Percentiles rank a stretch among this genome's conserved stretches.
Conservation (phyloP, 2,888 invertebrate species). For the Athripsodes cinereus region DNA sequence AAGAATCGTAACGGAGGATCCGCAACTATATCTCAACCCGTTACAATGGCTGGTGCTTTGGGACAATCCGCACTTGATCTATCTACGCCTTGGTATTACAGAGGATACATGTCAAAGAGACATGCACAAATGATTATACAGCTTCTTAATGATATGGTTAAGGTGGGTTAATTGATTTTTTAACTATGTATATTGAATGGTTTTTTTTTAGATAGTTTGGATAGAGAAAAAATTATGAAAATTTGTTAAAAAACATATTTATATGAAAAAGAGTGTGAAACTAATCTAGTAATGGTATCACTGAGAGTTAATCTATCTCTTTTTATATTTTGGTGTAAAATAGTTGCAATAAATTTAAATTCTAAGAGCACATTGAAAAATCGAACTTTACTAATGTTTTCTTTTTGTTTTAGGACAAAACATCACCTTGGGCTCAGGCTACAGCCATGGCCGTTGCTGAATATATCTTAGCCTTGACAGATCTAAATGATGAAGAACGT, state of each 20-base stretch:
- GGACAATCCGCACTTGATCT: constrained; percentile 30
- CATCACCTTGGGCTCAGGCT: constrained; percentile 78
- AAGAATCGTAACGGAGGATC: constrained; percentile 39
- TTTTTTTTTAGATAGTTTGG: too few species aligned
- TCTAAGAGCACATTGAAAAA: too few species aligned
- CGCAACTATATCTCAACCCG: constrained; percentile 28
- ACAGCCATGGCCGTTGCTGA: constrained; percentile 85
- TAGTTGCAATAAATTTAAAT: too few species aligned
- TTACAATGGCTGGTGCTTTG: constrained; percentile 50
- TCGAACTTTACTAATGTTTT: neutral
- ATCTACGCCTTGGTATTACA: constrained; percentile 72
- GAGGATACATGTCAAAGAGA: constrained; percentile 76
- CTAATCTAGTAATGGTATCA: too few species aligned
- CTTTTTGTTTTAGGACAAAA: constrained; percentile 60
- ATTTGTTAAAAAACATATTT: too few species aligned
- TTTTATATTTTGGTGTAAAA: too few species aligned
- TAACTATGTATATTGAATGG: neutral
- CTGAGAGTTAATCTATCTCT: too few species aligned
- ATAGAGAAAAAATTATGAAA: too few species aligned
- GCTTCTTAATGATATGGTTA: constrained; percentile 86
- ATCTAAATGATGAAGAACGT: constrained; percentile 69
- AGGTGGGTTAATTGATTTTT: constrained; percentile 50
- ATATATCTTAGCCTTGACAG: constrained; percentile 77
- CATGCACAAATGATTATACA: constrained; percentile 83
- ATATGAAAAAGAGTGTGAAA: too few species aligned